phyloP scores from a whole-genome alignment of 1,140 invertebrate genomes.

The Papilio dardanus region DNA sequence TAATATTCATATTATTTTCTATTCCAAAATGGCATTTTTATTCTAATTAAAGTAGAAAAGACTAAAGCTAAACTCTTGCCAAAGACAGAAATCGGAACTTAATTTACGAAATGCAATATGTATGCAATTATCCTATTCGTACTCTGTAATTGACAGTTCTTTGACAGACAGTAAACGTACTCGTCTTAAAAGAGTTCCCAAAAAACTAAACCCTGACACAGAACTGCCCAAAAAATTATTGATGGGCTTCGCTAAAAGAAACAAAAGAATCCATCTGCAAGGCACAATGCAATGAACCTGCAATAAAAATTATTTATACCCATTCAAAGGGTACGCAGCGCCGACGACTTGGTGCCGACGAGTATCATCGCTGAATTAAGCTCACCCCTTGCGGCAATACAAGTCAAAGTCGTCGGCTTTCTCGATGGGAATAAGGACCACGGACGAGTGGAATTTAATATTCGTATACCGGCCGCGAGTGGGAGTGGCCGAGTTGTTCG shows the following conservation, averaged over 20 bases:
- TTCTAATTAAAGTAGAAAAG: not conserved
- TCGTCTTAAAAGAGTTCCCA: constrained; percentile 57
- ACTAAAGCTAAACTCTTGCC: not conserved
- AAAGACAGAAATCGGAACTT: too few relatives aligned
- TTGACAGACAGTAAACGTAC: constrained; percentile 59
- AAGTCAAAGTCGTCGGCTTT: constrained; percentile 63
- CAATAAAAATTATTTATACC: constrained; percentile 80
- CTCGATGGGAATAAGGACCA: constrained; percentile 76
- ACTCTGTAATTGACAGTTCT: constrained; percentile 32
- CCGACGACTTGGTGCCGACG: constrained; percentile 46
- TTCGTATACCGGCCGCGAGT: constrained; percentile 74
- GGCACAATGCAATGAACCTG: constrained; percentile 74
- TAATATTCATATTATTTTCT: not conserved
- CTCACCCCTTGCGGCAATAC: constrained; percentile 60
- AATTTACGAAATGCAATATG: not conserved
- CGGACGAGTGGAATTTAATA: constrained; percentile 79
- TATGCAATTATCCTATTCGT: too few relatives aligned
- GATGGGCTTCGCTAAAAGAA: constrained; percentile 71
- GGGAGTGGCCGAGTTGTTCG: constrained; percentile 77
- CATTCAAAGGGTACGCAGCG: constrained; percentile 65
- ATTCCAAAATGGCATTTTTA: not conserved
- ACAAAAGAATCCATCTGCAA: constrained; percentile 61
- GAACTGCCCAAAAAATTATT: constrained; percentile 75
- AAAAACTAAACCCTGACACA: constrained; percentile 51
- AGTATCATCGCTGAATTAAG: constrained; percentile 48